phyloP scores from a whole-genome alignment of 1,140 invertebrate species.

The Euwallacea fornicatus region DNA sequence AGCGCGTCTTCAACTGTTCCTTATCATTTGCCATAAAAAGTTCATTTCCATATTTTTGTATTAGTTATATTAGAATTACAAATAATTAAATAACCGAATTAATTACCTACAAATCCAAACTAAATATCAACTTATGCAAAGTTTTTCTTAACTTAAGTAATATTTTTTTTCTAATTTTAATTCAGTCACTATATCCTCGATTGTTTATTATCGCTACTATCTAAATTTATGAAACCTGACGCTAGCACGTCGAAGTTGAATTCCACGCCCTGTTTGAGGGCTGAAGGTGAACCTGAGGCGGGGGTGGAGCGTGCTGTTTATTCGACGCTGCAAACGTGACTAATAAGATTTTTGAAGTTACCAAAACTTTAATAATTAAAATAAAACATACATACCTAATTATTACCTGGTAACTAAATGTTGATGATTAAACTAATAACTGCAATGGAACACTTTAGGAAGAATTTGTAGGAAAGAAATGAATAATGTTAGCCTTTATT shows the following conservation, averaged over 20 bases:
- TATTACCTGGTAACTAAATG: too few species aligned
- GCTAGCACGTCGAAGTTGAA: conserved; percentile 45
- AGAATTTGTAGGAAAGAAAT: too few species aligned
- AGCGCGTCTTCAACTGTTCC: not conserved
- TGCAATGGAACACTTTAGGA: too few species aligned
- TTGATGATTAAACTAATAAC: too few species aligned
- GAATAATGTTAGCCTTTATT: too few species aligned
- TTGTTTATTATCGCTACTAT: conserved; percentile 13
- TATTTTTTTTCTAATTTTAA: not conserved
- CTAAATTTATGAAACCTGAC: conserved; percentile 19
- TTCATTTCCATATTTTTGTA: not conserved
- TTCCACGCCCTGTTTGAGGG: conserved; percentile 35
- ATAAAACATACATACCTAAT: too few species aligned
- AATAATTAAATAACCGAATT: conserved; percentile 2
- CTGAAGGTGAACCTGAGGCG: conserved; percentile 33
- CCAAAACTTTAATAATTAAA: too few species aligned
- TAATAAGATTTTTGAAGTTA: too few species aligned
- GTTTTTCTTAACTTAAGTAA: not conserved
- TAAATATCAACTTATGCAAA: not conserved
- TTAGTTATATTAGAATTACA: not conserved
- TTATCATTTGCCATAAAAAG: conserved; percentile 5
- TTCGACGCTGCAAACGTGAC: conserved; percentile 36
- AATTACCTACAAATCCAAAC: not conserved
- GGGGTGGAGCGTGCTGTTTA: conserved; percentile 46
- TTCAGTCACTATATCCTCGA: not conserved